Evolutionary conservation across 2,797 vertebrate genomes (phyloP).

Genomic region (Myotis pilosus): DNA sequence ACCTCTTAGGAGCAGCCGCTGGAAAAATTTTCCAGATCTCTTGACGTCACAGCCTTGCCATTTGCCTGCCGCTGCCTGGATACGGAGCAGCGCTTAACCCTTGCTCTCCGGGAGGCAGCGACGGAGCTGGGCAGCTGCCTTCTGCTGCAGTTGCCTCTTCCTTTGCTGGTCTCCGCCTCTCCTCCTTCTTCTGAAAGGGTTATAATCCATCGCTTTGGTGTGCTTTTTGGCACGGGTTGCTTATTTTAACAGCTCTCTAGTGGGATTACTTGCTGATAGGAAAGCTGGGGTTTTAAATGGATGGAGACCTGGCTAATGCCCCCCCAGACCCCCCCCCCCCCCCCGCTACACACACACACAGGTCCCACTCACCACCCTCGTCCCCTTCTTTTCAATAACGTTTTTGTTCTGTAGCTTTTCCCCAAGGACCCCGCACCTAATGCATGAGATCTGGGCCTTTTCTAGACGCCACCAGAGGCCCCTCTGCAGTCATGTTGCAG

Average conservation of each 20-base stretch:
- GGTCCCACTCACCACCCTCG: too few species aligned
- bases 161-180: neutral
- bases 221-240: neutral
- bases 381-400: neutral
- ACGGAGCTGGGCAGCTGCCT: neutral
- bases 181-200: neutral
- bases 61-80: conserved; percentile 86
- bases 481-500: neutral
- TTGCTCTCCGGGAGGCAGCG: conserved; percentile 44
- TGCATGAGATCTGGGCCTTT: neutral
- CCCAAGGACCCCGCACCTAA: neutral
- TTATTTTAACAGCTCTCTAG: neutral
- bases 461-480: neutral
- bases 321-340: fast-evolving
- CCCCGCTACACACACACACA: too few species aligned
- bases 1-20: conserved; percentile 82
- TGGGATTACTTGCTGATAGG: neutral
- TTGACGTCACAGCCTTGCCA: conserved; percentile 84
- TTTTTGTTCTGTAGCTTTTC: neutral
- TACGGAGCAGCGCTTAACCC: conserved; percentile 83
- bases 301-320: neutral
- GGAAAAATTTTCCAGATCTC: conserved; percentile 88
- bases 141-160: neutral
- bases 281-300: neutral
- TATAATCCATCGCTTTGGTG: neutral